Base-by-base conservation (phyloP, 1,140 invertebrate species). In the Helicoverpa armigera region DNA sequence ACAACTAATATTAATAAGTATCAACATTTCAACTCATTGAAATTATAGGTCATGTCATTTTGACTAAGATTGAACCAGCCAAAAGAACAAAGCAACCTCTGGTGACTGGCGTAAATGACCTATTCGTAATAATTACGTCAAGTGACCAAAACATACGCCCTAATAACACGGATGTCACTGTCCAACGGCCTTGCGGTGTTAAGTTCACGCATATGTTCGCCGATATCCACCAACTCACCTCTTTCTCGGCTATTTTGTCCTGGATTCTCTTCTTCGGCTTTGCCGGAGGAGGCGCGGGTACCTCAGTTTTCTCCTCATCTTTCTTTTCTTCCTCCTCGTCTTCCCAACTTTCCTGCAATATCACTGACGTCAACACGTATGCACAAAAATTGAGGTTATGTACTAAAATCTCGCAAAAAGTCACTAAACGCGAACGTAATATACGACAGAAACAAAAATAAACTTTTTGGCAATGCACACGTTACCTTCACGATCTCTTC, bases 401-500 rank as follows among this genome's bases (percentile, higher is more conserved):
- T 85, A 79, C 79, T 60, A 80, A 84, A 86, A 50, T 70, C 54
- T 78, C 65, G 65, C 56, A 35, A 48, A 70, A 83, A 79, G 18
- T 56, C 50, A 69, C 35, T 67, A 50, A 51, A 60, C 65, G 74
- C 53, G 67, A 74, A 79, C 58, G 53, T 60, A 79, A 70, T 70
- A 79, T 18, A 51, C 31, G 35, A 51, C 72, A 69, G 13, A 31
- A 74, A 75, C 61, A 51, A 72, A 84, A 81, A 76, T 73, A 80
- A 79, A 76, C 61, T 73, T 79, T 81, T 93, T 94, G 92, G 92
- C 93, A 92, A 73, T 69, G 72, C 56, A 86, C 79, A 35, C 31
- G 61, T 90, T 95, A 98, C 98, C 96, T 98, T 98, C 82, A 98
- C 97, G 82, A 97, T 97, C 77, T 98, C 97, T 80, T 97, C 97